A percentile compares a stretch with the other conserved stretches of the same genome.
Evolutionary conservation across 2,113 vertebrate genomes (phyloP).

Genomic region (Platysternon megacephalum): DNA sequence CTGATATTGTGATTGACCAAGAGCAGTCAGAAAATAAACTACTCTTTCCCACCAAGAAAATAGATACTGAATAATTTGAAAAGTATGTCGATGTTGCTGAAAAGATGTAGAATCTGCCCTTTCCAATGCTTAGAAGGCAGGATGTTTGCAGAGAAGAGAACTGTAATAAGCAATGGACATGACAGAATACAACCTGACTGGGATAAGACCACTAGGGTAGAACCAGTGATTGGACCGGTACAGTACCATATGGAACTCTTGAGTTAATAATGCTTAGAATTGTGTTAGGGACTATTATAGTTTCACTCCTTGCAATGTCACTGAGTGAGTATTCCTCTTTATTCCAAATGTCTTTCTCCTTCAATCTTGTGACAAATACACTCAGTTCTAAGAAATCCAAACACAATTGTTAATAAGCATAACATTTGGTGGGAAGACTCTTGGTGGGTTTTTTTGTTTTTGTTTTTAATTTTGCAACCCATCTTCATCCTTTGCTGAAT

Average conservation of each 20-base stretch:
- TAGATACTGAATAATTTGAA: not conserved
- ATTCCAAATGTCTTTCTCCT: not conserved
- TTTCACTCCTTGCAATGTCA: not conserved
- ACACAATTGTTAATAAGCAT: not conserved
- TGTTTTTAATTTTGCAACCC: not conserved
- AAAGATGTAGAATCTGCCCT: not conserved
- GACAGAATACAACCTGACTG: not conserved
- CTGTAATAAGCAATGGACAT: not conserved
- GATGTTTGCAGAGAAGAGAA: not conserved
- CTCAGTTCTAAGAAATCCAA: not conserved
- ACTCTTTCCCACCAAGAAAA: not conserved
- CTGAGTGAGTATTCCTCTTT: not conserved
- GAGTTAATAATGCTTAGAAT: not conserved
- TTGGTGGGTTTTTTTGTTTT: not conserved
- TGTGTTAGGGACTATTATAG: not conserved
- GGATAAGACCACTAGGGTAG: not conserved
- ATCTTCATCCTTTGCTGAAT: not conserved
- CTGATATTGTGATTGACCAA: not conserved
- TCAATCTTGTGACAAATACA: not conserved
- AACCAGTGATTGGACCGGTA: not conserved
- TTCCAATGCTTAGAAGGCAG: not conserved
- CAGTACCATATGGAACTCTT: not conserved
- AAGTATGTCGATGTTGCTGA: not conserved
- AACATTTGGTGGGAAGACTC: not conserved
- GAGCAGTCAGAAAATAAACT: not conserved